phyloP scores from a whole-genome alignment of 2,113 vertebrate species.

The Hippocampus barbouri region DNA sequence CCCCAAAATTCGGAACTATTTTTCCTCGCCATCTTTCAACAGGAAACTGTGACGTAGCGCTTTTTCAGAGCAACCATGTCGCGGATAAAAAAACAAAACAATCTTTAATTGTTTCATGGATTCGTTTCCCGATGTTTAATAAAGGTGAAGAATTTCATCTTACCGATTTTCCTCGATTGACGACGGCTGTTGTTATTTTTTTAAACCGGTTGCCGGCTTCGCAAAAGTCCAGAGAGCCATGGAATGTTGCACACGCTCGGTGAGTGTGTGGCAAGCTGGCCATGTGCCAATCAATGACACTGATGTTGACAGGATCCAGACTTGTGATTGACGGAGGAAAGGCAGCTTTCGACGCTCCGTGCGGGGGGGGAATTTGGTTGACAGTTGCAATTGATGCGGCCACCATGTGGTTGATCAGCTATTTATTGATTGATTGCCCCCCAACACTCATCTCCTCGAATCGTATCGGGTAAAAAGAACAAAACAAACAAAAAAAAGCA shows the following conservation, averaged over 20 bases:
- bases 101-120: too few relatives aligned
- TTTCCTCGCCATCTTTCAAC: background rate
- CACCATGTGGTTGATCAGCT: slow-evolving; percentile 1
- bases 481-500: background rate
- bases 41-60: background rate
- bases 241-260: background rate
- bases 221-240: background rate
- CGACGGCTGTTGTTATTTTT: background rate
- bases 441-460: too few relatives aligned
- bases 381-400: background rate
- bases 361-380: background rate
- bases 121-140: too few relatives aligned
- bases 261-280: background rate
- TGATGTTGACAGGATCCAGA: slow-evolving; percentile 1
- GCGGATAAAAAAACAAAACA: too few relatives aligned
- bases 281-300: slow-evolving; percentile 7
- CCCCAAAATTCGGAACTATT: background rate
- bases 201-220: background rate
- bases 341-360: background rate
- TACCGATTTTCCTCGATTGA: too few relatives aligned
- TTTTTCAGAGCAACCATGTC: background rate
- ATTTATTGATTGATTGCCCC: background rate
- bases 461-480: too few relatives aligned
- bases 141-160: too few relatives aligned
- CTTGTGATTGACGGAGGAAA: slow-evolving; percentile 3